A percentile compares a stretch with the other conserved stretches of the same genome.
Evolutionary conservation across 2,888 invertebrate species (phyloP).

Genomic region (Anodontia alba): DNA sequence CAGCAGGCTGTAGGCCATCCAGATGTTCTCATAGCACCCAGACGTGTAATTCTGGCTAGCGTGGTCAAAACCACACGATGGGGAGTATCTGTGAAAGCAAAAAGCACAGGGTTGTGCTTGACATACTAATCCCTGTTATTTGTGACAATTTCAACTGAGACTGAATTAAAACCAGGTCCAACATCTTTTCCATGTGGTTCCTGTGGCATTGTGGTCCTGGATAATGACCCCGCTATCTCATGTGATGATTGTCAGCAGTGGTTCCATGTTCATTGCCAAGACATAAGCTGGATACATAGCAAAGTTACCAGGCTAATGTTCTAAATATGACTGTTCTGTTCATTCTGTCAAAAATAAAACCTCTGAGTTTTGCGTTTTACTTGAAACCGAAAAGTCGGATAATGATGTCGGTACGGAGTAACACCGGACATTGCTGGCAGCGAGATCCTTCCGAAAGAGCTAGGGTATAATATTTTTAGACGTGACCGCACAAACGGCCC

Average conservation of each 20-base stretch:
- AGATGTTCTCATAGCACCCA: background rate
- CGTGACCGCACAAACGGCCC: too few species aligned
- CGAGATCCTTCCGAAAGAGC: too few species aligned
- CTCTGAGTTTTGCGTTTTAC: too few species aligned
- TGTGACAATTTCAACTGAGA: background rate
- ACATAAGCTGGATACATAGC: background rate
- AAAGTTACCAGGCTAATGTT: background rate
- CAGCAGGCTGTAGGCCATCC: background rate
- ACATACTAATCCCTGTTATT: background rate
- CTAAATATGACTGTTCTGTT: too few species aligned
- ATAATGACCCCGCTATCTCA: background rate
- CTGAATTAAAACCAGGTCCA: background rate
- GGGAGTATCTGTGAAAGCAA: background rate
- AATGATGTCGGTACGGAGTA: too few species aligned
- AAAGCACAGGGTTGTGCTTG: background rate
- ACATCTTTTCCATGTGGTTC: background rate
- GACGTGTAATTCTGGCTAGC: background rate
- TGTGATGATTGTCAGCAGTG: conserved; percentile 1
- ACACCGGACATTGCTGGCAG: too few species aligned
- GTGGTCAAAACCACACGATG: background rate
- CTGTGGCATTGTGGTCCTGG: background rate
- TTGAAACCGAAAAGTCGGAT: too few species aligned
- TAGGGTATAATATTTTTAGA: too few species aligned
- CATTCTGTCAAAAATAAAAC: too few species aligned
- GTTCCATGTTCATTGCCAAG: conserved; percentile 5